These are phyloP conservation scores for Phacellophora camtschatica DNA, from an alignment of 30 jellyfish, hydroid and myxozoan genomes.

Conservation along the genomic window DNA sequence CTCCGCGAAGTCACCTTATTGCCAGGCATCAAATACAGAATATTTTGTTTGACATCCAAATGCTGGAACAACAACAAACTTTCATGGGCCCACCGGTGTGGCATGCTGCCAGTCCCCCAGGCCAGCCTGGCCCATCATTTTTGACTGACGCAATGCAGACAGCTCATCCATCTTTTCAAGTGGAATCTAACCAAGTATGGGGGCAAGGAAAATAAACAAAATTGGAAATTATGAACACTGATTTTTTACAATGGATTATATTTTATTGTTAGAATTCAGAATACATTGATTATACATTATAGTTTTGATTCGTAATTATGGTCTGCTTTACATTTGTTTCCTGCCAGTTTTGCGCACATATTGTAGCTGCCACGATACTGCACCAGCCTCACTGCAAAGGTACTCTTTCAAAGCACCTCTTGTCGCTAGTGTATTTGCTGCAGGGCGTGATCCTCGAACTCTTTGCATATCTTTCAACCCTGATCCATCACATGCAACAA, in stretches of 20 bases:
- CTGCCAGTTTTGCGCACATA: not conserved
- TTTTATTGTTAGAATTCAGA: too few species aligned
- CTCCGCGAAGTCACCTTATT: conserved; percentile 12
- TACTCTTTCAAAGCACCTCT: conserved; percentile 5
- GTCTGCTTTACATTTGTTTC: too few species aligned
- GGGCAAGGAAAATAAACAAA: too few species aligned
- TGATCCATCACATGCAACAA: not conserved
- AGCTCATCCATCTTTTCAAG: not conserved
- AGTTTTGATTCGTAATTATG: too few species aligned
- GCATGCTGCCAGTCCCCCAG: not conserved
- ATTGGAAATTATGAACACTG: not conserved
- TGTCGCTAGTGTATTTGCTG: not conserved
- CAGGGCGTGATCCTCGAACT: conserved; percentile 4
- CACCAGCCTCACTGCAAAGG: not conserved
- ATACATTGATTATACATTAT: too few species aligned
- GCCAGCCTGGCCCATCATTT: not conserved
- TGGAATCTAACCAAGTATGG: not conserved
- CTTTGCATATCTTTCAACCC: conserved; percentile 1
- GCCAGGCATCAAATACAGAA: conserved; percentile 24
- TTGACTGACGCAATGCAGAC: not conserved
- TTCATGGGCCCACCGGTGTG: not conserved
- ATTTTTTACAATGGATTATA: too few species aligned
- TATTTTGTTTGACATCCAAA: conserved; percentile 8
- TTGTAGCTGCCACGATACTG: not conserved
- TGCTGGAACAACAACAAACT: conserved; percentile 12